Base-by-base conservation (phyloP, 2,888 invertebrate species). In the Drosophila picticornis region DNA sequence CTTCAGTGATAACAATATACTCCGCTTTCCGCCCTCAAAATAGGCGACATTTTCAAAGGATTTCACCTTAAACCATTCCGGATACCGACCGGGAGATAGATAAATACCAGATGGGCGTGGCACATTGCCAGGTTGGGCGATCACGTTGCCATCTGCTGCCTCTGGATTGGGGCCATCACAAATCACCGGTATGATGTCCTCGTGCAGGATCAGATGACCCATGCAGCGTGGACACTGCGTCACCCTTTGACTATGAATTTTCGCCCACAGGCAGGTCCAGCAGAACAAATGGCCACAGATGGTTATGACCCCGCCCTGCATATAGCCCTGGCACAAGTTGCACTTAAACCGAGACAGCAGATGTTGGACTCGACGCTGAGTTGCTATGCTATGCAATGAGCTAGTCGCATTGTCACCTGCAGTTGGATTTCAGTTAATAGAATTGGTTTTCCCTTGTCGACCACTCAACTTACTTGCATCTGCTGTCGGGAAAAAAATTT, bases 281-380 rank as follows among this genome's bases (percentile, higher is more conserved):
- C 85, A 85, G 25, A 58, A 85, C 2, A 89, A 25, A 27, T 85
- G 90, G 0, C 85, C 85, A 27, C 85, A 85, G 27, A 87, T 75
- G 5, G 88, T 78, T 4, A 89, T 62, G 13, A 88, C 88, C 0
- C 62, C 90, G 0, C 58, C 56, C 0, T 72, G 59, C 0, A 77
- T 59, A n/a, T 61, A 57, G 2, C 52, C 16, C 0, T 4, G 1
- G 51, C 85, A 89, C 10, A 62, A 1, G 1, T 69, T 75, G 56
- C 90, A 85, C 9, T n/a, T 0, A 32, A 52, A 84, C 3, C 60
- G 62, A 2, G 10, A 4, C 29, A 67, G 6, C 2, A 5, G 56
- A 27, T 0, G 5, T 13, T 1, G 2, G 10, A 32, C 16, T 31
- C 16, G 32, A 2, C 43, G 10, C 4, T 2, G 32, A 2, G 3